Conservation (phyloP, 2,888 invertebrate genomes). For the Lochmaea capreae region DNA sequence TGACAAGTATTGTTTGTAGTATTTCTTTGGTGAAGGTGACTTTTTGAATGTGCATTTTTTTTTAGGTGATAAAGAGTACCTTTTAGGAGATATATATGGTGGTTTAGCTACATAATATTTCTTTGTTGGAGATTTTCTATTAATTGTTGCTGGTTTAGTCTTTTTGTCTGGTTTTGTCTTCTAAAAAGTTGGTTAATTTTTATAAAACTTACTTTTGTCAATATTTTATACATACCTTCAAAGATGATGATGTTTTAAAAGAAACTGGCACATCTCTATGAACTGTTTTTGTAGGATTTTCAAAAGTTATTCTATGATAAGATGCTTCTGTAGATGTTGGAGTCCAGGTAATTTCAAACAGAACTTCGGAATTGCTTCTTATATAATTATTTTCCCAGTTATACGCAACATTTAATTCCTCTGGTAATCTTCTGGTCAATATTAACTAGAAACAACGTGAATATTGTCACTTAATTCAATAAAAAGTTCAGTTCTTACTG, state of each 20-base stretch:
- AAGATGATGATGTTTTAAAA: constrained; percentile 68
- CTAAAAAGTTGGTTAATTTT: constrained; percentile 21
- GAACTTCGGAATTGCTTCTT: constrained; percentile 68
- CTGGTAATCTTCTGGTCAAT: constrained; percentile 68
- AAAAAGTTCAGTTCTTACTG: constrained; percentile 59
- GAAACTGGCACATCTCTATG: constrained; percentile 76
- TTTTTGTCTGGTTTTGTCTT: constrained; percentile 30
- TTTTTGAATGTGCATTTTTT: constrained; percentile 12
- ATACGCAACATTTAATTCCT: constrained; percentile 70
- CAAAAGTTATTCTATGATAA: constrained; percentile 72
- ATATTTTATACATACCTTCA: constrained; percentile 52
- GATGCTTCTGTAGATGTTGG: constrained; percentile 72
- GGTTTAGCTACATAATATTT: constrained; percentile 40
- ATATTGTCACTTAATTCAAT: background rate
- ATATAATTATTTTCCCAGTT: constrained; percentile 70
- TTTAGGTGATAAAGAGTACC: constrained; percentile 34
- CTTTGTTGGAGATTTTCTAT: constrained; percentile 44
- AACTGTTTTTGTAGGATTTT: constrained; percentile 71
- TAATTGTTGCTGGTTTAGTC: constrained; percentile 27
- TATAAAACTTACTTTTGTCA: background rate
- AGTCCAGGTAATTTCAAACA: constrained; percentile 74
- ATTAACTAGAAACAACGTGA: constrained; percentile 64
- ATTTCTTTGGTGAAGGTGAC: constrained; percentile 12
- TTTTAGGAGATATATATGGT: constrained; percentile 38
- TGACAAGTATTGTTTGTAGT: background rate